Evolutionary conservation across 2,888 invertebrate species (phyloP).

Genomic region (Hyposoter didymator): DNA sequence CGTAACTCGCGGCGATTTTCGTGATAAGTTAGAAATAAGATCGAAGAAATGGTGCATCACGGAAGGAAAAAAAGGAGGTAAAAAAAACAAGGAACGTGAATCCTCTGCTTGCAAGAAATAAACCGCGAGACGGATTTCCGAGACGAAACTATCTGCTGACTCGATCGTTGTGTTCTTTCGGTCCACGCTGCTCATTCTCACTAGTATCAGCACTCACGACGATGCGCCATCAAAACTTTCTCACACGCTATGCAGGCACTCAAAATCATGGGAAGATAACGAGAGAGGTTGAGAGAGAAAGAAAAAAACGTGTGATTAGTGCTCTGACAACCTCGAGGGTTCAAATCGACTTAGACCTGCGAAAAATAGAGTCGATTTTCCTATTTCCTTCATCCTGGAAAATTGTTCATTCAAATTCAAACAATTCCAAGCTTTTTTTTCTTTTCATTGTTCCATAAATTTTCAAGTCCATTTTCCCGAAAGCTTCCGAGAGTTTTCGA

Average conservation of each 20-base stretch:
- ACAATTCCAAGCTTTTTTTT: background rate
- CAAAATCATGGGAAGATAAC: conserved; percentile 32
- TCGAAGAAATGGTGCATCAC: conserved; percentile 33
- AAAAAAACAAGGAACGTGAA: background rate
- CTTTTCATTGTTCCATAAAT: background rate
- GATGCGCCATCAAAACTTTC: conserved; percentile 65
- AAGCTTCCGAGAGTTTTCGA: conserved; percentile 10
- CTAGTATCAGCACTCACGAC: conserved; percentile 66
- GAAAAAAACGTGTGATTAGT: background rate
- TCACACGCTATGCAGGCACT: conserved; percentile 44
- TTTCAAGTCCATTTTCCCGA: conserved; percentile 43
- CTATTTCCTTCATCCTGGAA: too few relatives aligned
- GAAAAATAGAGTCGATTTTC: too few relatives aligned
- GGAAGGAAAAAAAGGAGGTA: background rate
- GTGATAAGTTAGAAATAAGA: conserved; percentile 48
- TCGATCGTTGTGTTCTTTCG: conserved; percentile 49
- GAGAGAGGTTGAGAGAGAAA: background rate
- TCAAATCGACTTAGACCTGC: too few relatives aligned
- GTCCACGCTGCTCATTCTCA: conserved; percentile 39
- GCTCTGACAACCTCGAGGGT: too few relatives aligned
- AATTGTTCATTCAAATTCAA: background rate
- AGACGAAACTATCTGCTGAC: conserved; percentile 49
- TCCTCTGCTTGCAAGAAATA: conserved; percentile 24
- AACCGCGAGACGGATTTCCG: conserved; percentile 28
- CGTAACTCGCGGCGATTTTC: conserved; percentile 55